A percentile compares a stretch with the other conserved stretches of the same genome.
These are phyloP conservation scores for Nebria salina DNA, from an alignment of 2,888 invertebrate species.

Conservation along the genomic window DNA sequence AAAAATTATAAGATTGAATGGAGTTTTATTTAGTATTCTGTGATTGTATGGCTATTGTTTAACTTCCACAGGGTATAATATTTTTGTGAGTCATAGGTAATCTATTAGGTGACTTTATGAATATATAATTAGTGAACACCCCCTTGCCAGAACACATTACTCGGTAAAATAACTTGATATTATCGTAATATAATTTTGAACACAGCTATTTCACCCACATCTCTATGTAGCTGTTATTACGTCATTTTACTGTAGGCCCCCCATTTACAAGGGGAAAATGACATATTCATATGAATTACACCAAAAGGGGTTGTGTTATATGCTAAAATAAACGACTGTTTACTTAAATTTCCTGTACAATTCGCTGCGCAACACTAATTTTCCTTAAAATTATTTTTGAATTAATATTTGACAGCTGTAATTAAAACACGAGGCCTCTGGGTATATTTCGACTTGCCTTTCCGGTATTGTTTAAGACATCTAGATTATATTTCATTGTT, in stretches of 20 bases:
- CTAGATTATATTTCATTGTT: not conserved
- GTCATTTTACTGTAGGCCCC: not conserved
- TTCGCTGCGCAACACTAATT: not conserved
- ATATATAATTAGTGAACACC: constrained; percentile 41
- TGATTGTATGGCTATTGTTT: constrained; percentile 35
- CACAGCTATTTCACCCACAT: constrained; percentile 13
- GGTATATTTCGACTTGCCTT: not conserved
- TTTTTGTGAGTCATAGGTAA: constrained; percentile 44
- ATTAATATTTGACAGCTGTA: not conserved
- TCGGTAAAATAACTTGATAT: constrained; percentile 31
- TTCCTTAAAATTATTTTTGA: not conserved
- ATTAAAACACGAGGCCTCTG: not conserved
- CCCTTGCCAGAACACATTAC: constrained; percentile 7
- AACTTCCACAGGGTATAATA: constrained; percentile 12
- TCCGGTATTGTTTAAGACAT: not conserved
- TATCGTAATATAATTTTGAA: constrained; percentile 33
- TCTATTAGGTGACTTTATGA: constrained; percentile 39
- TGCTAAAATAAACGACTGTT: not conserved
- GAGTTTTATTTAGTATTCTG: constrained; percentile 28
- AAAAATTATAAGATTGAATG: not conserved
- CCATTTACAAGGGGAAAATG: not conserved
- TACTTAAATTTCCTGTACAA: not conserved
- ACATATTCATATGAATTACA: not conserved
- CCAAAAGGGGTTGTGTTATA: not conserved
- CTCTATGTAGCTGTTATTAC: not conserved